Base-by-base conservation (phyloP, 2,888 invertebrate genomes). In the Heliconius charithonia region DNA sequence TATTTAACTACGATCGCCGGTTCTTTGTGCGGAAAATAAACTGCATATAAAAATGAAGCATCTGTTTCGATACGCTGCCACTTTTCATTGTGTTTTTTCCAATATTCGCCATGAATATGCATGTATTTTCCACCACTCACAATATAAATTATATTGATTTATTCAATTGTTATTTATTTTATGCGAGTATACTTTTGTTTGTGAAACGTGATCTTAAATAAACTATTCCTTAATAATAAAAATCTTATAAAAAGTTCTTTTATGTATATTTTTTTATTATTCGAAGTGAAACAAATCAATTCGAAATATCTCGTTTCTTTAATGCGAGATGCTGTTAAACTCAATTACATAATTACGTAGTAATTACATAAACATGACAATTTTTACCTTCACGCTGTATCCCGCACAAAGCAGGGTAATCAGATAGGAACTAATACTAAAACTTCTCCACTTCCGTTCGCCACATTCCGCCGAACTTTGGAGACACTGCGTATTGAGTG, bases 1-100 rank as follows among this genome's bases (percentile, higher is more conserved):
- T 76, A 82, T 81, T 83, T 80, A 22, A 27, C 9, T 29, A 41
- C 62, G 29, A 71, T 56, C 56, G n/a, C n/a, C 56, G 32, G 71
- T 3, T 32, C 13, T 56, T 51, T 56, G 71, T 56, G 71, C 7
- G 37, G 62, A 73, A 74, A 63, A 63, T 74, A 63, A 63, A 74
- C 27, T 41, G 63, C 41, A 41, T 62, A 27, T 13, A 73, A 73
- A 37, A 37, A 37, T 74, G 63, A 63, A 63, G 32, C 63, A 63
- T 63, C 62, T 63, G 37, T 74, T 74, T 74, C 73, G 41, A 37
- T 62, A 71, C 32, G 32, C 62, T 63, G 63, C 41, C 41, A 74
- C 62, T 63, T 67, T 74, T 63, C 73, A 74, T 41, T 63, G 41
- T 62, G 62, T 63, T 74, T 74, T 62, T 74, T 62, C 41, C 73